Conservation (phyloP, 2,888 invertebrate species). For the Pycnomerus fuliginosus region DNA sequence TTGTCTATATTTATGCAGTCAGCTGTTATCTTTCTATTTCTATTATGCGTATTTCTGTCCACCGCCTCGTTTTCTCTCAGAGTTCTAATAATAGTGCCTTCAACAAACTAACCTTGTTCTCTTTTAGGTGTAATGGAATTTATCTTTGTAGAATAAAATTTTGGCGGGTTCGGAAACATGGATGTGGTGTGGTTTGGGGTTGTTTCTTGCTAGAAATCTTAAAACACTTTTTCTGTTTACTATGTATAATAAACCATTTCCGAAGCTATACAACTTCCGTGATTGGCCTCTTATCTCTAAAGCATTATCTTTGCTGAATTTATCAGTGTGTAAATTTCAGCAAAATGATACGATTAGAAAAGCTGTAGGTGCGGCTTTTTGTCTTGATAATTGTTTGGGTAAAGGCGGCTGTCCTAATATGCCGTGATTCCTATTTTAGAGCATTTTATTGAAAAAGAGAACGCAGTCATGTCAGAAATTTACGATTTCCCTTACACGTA, state of each 20-base stretch:
- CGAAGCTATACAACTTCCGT: slow-evolving; percentile 24
- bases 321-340: slow-evolving; percentile 26
- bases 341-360: slow-evolving; percentile 26
- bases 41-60: slow-evolving; percentile 29
- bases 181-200: slow-evolving; percentile 8
- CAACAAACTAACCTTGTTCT: slow-evolving; percentile 29
- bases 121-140: slow-evolving; percentile 18
- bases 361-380: too few relatives aligned
- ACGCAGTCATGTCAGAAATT: slow-evolving; percentile 44
- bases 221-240: slow-evolving; percentile 23
- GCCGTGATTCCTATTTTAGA: too few relatives aligned
- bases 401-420: too few relatives aligned
- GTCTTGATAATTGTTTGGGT: too few relatives aligned
- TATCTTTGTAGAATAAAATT: slow-evolving; percentile 10
- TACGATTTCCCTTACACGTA: slow-evolving; percentile 48
- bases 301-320: slow-evolving; percentile 18
- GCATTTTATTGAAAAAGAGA: slow-evolving; percentile 46
- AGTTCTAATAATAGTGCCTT: slow-evolving; percentile 28
- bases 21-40: slow-evolving; percentile 40
- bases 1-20: too few relatives aligned
- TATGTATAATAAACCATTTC: slow-evolving; percentile 24
- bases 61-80: slow-evolving; percentile 24
- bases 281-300: slow-evolving; percentile 21
- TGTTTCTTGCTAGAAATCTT: slow-evolving; percentile 12
- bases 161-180: slow-evolving; percentile 10